Percentiles rank a stretch among this genome's conserved stretches.
phyloP scores from a whole-genome alignment of 2,797 vertebrate species.

The Manis javanica region DNA sequence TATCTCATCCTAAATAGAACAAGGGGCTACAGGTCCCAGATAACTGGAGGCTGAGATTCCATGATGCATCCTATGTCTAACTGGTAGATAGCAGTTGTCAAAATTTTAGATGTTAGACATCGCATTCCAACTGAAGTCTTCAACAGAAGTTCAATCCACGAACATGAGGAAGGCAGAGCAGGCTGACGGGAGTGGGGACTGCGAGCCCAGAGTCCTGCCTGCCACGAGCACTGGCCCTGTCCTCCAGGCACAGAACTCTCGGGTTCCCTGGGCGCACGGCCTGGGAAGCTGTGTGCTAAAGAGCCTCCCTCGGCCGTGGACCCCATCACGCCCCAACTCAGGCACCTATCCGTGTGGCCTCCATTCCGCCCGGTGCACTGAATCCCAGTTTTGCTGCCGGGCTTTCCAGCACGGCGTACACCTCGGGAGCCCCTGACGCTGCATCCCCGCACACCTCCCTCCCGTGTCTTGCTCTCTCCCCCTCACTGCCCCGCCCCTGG shows the following conservation, averaged over 20 bases:
- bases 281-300: not conserved
- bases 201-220: not conserved
- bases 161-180: not conserved
- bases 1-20: not conserved
- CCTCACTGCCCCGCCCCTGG: not conserved
- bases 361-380: not conserved
- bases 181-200: not conserved
- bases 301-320: not conserved
- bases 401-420: not conserved
- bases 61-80: not conserved
- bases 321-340: not conserved
- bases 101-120: not conserved
- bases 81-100: not conserved
- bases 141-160: too few relatives aligned
- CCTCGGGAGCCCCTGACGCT: not conserved
- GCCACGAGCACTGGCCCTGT: not conserved
- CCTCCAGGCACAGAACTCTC: not conserved
- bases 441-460: not conserved
- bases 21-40: not conserved
- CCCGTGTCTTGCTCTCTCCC: not conserved
- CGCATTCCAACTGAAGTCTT: not conserved
- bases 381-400: not conserved
- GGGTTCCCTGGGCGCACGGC: not conserved
- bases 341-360: not conserved
- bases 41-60: not conserved